Evolutionary conservation across 2,797 vertebrate genomes (phyloP).

Genomic region (Myotis findleyi): DNA sequence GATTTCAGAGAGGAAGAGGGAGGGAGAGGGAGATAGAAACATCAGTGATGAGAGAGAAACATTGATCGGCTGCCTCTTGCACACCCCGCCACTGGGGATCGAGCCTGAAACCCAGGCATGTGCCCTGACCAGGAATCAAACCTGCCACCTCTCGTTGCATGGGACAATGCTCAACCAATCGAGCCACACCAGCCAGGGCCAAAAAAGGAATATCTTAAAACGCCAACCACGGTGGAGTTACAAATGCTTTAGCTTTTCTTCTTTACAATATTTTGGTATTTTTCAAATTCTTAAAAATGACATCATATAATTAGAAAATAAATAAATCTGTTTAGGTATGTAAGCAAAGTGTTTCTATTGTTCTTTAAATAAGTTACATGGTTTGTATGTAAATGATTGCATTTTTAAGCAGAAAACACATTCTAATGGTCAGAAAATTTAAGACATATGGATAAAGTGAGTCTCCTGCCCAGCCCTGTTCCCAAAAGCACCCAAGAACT

Average conservation of each 20-base stretch:
- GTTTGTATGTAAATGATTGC: neutral
- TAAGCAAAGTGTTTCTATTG: conserved; percentile 15
- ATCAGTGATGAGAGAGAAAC: too few species aligned
- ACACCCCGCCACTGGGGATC: too few species aligned
- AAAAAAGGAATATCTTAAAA: neutral
- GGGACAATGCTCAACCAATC: too few species aligned
- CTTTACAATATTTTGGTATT: conserved; percentile 47
- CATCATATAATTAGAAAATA: conserved; percentile 44
- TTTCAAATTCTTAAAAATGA: conserved; percentile 56
- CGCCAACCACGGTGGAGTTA: neutral
- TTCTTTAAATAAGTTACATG: conserved; percentile 51
- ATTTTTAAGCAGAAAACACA: conserved; percentile 19
- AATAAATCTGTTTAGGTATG: conserved; percentile 50
- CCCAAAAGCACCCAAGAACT: neutral
- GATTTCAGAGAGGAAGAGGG: too few species aligned
- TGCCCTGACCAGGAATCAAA: too few species aligned
- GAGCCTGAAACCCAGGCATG: too few species aligned
- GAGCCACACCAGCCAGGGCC: too few species aligned
- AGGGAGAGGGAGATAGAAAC: too few species aligned
- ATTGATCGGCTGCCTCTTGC: too few species aligned
- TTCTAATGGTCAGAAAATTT: neutral
- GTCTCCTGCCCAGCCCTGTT: neutral
- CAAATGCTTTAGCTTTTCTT: conserved; percentile 33
- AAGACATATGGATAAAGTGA: neutral
- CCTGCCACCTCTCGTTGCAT: too few species aligned